Evolutionary conservation across 2,797 vertebrate genomes (phyloP).

Genomic region (Falco naumanni): DNA sequence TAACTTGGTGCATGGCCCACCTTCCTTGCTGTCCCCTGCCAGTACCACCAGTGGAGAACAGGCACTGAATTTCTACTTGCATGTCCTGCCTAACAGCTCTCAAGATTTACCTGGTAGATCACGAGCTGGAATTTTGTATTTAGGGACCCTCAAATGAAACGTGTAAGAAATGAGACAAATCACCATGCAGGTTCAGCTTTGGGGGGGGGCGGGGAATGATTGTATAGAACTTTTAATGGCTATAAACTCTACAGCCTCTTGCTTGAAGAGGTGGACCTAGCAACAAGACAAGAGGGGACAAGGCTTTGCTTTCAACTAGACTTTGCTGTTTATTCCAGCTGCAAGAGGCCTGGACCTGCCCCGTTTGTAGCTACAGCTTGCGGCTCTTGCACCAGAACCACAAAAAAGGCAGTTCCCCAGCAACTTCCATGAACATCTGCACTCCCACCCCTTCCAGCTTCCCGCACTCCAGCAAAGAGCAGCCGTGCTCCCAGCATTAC

Average conservation of each 20-base stretch:
- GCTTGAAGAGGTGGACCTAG: not conserved
- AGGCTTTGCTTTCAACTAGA: not conserved
- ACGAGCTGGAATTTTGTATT: not conserved
- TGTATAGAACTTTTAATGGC: not conserved
- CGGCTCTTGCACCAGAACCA: not conserved
- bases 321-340: not conserved
- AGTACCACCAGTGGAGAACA: not conserved
- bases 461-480: not conserved
- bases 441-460: not conserved
- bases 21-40: not conserved
- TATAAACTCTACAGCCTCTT: not conserved
- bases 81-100: not conserved
- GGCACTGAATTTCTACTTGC: not conserved
- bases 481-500: accelerated
- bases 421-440: not conserved
- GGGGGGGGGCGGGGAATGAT: not conserved
- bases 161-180: not conserved
- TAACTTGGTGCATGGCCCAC: not conserved
- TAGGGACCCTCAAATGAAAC: not conserved
- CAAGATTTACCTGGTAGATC: not conserved
- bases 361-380: not conserved
- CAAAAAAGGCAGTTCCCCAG: not conserved
- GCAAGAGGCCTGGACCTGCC: not conserved
- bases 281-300: not conserved
- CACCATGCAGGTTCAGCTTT: not conserved